phyloP scores from a whole-genome alignment of 2,888 invertebrate genomes.

The Scaptomyza reducta region DNA sequence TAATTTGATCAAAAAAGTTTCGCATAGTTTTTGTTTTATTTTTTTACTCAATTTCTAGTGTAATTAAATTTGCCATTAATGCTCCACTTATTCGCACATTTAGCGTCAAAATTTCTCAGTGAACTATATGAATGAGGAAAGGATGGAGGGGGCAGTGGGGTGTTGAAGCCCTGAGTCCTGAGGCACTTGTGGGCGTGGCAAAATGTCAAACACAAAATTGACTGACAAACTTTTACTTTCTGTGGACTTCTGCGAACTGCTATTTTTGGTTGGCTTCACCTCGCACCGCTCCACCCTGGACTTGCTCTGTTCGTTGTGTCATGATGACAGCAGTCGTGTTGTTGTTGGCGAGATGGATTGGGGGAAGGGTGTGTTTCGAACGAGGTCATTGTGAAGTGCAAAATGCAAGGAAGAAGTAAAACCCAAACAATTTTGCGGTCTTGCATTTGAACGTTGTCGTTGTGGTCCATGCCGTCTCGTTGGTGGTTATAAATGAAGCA shows the following conservation, averaged over 20 bases:
- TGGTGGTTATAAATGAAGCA: conserved; percentile 62
- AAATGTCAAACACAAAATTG: conserved; percentile 71
- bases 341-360: conserved; percentile 19
- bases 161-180: not conserved
- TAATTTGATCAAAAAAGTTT: conserved; percentile 43
- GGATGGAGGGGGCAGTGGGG: no score
- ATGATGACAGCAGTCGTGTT: conserved; percentile 69
- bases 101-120: conserved; percentile 29
- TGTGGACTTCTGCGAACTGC: conserved; percentile 53
- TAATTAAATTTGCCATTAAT: conserved; percentile 57
- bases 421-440: conserved; percentile 75
- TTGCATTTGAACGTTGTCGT: conserved; percentile 63
- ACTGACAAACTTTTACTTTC: conserved; percentile 74
- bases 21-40: conserved; percentile 16
- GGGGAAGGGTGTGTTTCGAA: conserved; percentile 4
- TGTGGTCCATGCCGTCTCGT: conserved; percentile 63
- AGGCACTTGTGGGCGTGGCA: conserved; percentile 49
- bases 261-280: conserved; percentile 57
- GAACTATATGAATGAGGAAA: not conserved
- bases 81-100: conserved; percentile 56
- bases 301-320: conserved; percentile 39
- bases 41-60: conserved; percentile 27
- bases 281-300: conserved; percentile 13
- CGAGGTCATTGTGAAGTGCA: conserved; percentile 49
- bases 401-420: conserved; percentile 59